Evolutionary conservation across 2,113 vertebrate species (phyloP).

Genomic region (Craseonycteris thonglongyai): DNA sequence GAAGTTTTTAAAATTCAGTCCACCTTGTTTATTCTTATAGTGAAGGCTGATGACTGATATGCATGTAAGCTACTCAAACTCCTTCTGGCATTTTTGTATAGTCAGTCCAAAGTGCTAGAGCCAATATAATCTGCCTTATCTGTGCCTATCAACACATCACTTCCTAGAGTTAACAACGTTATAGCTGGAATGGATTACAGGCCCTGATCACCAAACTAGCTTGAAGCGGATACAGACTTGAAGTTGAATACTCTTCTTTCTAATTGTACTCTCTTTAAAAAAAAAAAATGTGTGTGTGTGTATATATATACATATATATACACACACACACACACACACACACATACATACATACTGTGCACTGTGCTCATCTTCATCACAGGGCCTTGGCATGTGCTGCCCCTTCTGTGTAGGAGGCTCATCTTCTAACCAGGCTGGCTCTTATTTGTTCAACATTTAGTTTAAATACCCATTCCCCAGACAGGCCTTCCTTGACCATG

Average conservation of each 20-base stretch:
- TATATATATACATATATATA: too few species aligned
- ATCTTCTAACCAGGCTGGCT: background rate
- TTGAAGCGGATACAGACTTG: background rate
- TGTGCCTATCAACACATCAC: background rate
- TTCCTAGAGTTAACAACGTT: background rate
- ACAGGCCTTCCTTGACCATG: background rate
- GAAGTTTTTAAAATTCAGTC: background rate
- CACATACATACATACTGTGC: too few species aligned
- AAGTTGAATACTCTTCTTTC: background rate
- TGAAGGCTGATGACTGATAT: background rate
- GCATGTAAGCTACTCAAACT: background rate
- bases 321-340: too few species aligned
- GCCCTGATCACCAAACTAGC: background rate
- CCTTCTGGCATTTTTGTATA: background rate
- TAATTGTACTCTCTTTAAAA: background rate
- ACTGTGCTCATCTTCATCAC: background rate
- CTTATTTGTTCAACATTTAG: background rate
- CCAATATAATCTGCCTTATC: background rate
- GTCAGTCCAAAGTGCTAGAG: background rate
- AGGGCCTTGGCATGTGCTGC: background rate
- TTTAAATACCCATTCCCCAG: background rate
- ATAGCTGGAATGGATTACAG: background rate
- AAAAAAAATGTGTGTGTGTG: too few species aligned
- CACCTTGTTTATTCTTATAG: background rate
- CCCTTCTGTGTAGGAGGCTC: background rate